Conservation (phyloP, 1,140 invertebrate species). For the Brachionus paranguensis region DNA sequence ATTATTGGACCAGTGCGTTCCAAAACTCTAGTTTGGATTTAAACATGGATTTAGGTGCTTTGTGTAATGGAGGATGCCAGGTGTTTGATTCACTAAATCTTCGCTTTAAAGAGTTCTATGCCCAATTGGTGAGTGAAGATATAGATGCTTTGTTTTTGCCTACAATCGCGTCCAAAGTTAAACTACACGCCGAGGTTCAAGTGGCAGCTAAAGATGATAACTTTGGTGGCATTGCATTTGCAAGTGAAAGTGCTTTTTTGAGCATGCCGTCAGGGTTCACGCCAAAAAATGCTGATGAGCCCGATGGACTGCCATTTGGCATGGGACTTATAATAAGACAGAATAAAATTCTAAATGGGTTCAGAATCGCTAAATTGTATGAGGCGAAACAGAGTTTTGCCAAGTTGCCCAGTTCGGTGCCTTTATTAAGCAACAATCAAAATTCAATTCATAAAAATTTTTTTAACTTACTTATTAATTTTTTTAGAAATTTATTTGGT, state of each 20-base stretch:
- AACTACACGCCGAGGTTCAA: neutral
- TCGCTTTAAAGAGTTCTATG: neutral
- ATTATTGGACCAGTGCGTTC: neutral
- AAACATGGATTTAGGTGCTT: neutral
- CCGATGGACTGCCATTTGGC: neutral
- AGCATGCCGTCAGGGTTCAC: slow-evolving; percentile 2
- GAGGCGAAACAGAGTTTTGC: neutral
- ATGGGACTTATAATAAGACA: neutral
- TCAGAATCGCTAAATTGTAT: slow-evolving; percentile 16
- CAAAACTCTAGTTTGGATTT: neutral
- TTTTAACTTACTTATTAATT: neutral
- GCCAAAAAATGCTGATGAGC: neutral
- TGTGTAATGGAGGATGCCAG: neutral
- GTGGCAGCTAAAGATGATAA: neutral
- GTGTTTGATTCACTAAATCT: neutral
- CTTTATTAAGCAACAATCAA: neutral
- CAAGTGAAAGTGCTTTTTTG: neutral
- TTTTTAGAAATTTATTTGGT: neutral
- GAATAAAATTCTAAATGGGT: neutral
- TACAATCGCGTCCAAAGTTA: neutral
- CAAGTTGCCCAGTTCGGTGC: neutral
- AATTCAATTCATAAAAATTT: neutral
- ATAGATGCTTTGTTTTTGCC: neutral
- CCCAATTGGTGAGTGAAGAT: neutral
- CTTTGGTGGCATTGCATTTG: neutral